phyloP scores from a whole-genome alignment of 2,797 vertebrate genomes.

The Heterohyrax brucei region DNA sequence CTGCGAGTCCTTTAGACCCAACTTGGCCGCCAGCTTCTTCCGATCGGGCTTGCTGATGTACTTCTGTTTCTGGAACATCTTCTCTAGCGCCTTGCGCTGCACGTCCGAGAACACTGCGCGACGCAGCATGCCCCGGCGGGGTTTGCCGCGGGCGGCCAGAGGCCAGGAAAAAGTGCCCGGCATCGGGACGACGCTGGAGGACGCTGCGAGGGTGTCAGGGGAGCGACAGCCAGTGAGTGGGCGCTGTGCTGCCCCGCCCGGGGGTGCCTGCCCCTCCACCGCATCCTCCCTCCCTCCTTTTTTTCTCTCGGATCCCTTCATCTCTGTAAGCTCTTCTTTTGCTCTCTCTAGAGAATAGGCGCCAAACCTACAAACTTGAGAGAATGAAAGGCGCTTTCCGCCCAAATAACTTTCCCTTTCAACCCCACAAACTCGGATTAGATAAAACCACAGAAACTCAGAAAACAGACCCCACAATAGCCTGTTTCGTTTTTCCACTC shows the following conservation, averaged over 20 bases:
- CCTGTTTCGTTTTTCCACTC: slow-evolving; percentile 85
- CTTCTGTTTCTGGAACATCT: slow-evolving; percentile 99
- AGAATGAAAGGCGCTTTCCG: slow-evolving; percentile 82
- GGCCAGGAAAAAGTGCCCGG: slow-evolving; percentile 99
- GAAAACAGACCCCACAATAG: slow-evolving; percentile 84
- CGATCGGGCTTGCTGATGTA: slow-evolving; percentile 99
- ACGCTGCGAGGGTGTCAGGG: slow-evolving; percentile 85
- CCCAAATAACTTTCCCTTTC: slow-evolving; percentile 83
- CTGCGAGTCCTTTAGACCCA: slow-evolving; percentile 98
- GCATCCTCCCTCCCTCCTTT: neutral
- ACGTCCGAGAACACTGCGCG: slow-evolving; percentile 98
- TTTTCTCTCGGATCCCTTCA: neutral
- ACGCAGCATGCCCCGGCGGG: slow-evolving; percentile 97
- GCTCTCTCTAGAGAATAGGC: slow-evolving; percentile 72
- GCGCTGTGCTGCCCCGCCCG: neutral
- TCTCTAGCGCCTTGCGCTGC: slow-evolving; percentile 98
- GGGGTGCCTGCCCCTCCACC: neutral
- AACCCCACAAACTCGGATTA: slow-evolving; percentile 87
- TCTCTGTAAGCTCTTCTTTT: slow-evolving; percentile 65
- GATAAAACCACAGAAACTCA: slow-evolving; percentile 82
- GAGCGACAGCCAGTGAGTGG: neutral
- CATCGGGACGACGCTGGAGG: slow-evolving; percentile 96
- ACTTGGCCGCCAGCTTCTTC: slow-evolving; percentile 97
- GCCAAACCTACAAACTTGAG: slow-evolving; percentile 78
- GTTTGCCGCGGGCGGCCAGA: slow-evolving; percentile 95